Evolutionary conservation across 2,888 invertebrate genomes (phyloP).

Genomic region (Noctua janthina): DNA sequence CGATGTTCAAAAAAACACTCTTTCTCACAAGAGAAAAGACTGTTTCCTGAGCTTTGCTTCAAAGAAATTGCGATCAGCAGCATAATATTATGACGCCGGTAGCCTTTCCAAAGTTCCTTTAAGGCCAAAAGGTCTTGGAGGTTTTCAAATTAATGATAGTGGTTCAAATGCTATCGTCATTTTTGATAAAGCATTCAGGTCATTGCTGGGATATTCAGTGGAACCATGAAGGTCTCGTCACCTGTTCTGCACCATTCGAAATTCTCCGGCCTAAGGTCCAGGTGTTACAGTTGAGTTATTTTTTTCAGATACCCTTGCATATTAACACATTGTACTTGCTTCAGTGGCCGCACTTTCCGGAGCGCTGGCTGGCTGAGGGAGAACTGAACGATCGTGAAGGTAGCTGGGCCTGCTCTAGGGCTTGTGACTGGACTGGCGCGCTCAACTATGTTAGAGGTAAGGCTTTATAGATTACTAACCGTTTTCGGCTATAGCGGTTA

Average conservation of each 20-base stretch:
- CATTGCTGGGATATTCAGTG: not conserved
- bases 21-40: not conserved
- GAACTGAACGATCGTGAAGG: conserved; percentile 73
- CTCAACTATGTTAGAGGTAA: conserved; percentile 87
- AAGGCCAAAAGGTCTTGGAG: too few relatives aligned
- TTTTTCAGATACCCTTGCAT: conserved; percentile 56
- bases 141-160: not conserved
- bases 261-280: too few relatives aligned
- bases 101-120: not conserved
- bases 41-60: not conserved
- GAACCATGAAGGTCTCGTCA: too few relatives aligned
- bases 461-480: not conserved
- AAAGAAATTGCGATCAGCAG: not conserved
- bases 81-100: not conserved
- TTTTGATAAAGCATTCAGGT: not conserved
- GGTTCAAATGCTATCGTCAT: not conserved
- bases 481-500: not conserved
- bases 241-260: too few relatives aligned
- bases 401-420: conserved; percentile 80
- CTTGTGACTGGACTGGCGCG: conserved; percentile 85
- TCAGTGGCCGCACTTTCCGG: conserved; percentile 87
- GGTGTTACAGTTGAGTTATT: conserved; percentile 31
- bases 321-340: conserved; percentile 47
- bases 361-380: conserved; percentile 85
- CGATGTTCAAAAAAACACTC: not conserved